Conservation (phyloP, 2,113 vertebrate genomes). For the Mus pahari region DNA sequence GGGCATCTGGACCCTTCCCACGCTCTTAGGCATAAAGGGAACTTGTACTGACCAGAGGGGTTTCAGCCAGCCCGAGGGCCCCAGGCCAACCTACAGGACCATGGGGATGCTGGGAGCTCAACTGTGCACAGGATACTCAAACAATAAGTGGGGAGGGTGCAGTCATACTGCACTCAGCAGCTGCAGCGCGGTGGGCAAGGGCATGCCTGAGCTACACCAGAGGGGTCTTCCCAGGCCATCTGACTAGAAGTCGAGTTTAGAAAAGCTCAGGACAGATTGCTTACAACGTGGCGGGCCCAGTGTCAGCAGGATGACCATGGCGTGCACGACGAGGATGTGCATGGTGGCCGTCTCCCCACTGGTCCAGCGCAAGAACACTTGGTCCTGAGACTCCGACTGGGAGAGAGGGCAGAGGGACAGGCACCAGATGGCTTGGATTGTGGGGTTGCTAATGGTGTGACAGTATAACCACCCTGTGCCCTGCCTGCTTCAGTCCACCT, state of each 20-base stretch:
- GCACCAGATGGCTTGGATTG: neutral
- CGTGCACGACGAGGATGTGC: conserved; percentile 98
- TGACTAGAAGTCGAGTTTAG: neutral
- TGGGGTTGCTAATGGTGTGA: neutral
- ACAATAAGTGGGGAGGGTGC: neutral
- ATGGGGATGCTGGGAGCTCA: no score
- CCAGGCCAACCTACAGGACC: neutral
- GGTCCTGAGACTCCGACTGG: conserved; percentile 98
- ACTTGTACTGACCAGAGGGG: neutral
- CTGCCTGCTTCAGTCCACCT: neutral
- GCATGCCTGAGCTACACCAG: fast-evolving
- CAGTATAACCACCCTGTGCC: neutral
- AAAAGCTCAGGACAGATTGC: neutral
- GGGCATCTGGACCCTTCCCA: no score
- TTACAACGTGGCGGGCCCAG: conserved; percentile 95
- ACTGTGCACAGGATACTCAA: neutral
- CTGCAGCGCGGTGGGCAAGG: neutral
- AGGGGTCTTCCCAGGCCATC: neutral
- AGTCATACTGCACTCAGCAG: no score
- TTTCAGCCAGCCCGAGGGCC: fast-evolving
- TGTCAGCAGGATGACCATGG: conserved; percentile 98
- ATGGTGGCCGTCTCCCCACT: conserved; percentile 98
- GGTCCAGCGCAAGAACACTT: conserved; percentile 98
- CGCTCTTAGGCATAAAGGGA: neutral
- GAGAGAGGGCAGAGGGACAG: neutral